Conservation (phyloP, 2,888 invertebrate species). For the Scaptomyza parva region DNA sequence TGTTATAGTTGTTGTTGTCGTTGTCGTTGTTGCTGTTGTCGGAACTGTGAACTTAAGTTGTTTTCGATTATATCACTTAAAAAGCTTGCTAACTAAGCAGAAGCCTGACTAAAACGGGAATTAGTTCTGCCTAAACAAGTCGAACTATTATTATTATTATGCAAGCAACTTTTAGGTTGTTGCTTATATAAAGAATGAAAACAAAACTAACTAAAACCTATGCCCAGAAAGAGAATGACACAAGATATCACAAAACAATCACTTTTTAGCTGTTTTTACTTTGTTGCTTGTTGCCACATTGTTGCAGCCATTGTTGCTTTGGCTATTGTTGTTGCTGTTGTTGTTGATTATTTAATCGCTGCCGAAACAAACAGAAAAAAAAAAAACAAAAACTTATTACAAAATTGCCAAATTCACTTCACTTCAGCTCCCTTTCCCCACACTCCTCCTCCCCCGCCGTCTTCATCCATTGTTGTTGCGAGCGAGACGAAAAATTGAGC, state of each 20-base stretch:
- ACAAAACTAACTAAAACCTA: neutral
- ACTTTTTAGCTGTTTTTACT: slow-evolving; percentile 46
- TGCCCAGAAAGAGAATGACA: slow-evolving; percentile 42
- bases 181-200: slow-evolving; percentile 20
- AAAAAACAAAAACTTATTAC: slow-evolving; percentile 70
- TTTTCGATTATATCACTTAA: slow-evolving; percentile 14
- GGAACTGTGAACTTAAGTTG: slow-evolving; percentile 5
- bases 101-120: slow-evolving; percentile 21
- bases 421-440: neutral
- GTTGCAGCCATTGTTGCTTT: too few relatives aligned
- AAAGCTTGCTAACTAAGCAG: neutral
- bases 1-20: neutral
- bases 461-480: neutral
- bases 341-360: slow-evolving; percentile 75
- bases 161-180: slow-evolving; percentile 17
- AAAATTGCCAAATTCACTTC: slow-evolving; percentile 71
- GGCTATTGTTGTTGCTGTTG: too few relatives aligned
- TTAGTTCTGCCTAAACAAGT: slow-evolving; percentile 24
- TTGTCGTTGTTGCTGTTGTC: neutral
- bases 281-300: slow-evolving; percentile 67
- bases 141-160: slow-evolving; percentile 15
- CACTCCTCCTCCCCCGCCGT: neutral
- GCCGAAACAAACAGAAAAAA: slow-evolving; percentile 30
- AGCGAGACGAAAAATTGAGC: slow-evolving; percentile 71
- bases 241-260: slow-evolving; percentile 56